phyloP scores from a whole-genome alignment of 1,140 invertebrate species.

The Temnothorax curvispinosus region DNA sequence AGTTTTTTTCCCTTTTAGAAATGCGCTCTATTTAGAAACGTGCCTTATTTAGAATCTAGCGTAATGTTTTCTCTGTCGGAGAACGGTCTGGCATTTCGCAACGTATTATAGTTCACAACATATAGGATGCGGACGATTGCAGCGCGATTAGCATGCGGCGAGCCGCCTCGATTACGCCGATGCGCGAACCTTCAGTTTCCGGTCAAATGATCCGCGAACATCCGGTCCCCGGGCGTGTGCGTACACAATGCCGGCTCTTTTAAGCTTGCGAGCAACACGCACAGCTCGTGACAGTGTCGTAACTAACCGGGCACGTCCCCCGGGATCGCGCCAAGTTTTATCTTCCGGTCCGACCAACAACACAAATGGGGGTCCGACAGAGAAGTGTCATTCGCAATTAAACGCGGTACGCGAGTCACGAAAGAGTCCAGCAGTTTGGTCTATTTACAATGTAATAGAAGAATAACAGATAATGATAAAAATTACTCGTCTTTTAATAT shows the following conservation, averaged over 20 bases:
- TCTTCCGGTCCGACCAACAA: constrained; percentile 21
- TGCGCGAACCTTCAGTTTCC: constrained; percentile 82
- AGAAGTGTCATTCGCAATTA: constrained; percentile 25
- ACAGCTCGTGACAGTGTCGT: constrained; percentile 29
- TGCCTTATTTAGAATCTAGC: background rate
- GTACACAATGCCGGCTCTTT: constrained; percentile 62
- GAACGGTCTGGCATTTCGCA: constrained; percentile 8
- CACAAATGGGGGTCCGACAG: background rate
- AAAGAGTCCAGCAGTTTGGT: background rate
- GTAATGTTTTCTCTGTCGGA: background rate
- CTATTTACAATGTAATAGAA: background rate
- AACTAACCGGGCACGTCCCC: constrained; percentile 20
- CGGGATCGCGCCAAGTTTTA: constrained; percentile 40
- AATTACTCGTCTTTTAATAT: background rate
- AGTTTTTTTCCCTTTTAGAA: background rate
- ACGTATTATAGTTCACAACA: constrained; percentile 61
- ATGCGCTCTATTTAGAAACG: background rate
- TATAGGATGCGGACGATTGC: constrained; percentile 78
- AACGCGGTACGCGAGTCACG: background rate
- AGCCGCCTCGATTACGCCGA: constrained; percentile 76
- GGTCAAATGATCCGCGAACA: constrained; percentile 83
- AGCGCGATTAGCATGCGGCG: constrained; percentile 72
- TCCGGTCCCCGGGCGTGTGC: constrained; percentile 71
- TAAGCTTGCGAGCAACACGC: constrained; percentile 20
- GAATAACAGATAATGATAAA: background rate